Conservation (phyloP, 2,113 vertebrate genomes). For the Anarhynchus alexandrinus region DNA sequence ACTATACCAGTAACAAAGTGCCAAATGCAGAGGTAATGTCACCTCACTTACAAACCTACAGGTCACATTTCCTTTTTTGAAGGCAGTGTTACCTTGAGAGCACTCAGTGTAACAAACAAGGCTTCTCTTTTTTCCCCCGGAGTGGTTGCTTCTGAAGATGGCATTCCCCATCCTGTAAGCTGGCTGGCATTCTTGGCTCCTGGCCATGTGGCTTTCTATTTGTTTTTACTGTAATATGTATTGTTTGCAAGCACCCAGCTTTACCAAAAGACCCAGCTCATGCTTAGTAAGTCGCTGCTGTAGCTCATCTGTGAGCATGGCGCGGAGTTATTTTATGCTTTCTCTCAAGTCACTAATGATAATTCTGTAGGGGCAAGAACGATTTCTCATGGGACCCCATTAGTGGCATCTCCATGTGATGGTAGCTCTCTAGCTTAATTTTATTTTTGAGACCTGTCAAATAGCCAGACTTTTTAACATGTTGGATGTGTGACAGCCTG, state of each 20-base stretch:
- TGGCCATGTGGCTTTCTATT: not conserved
- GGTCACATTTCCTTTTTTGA: not conserved
- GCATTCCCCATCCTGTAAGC: not conserved
- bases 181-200: not conserved
- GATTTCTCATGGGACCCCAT: not conserved
- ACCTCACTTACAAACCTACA: conserved; percentile 7
- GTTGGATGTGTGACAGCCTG: not conserved
- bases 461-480: not conserved
- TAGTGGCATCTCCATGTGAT: not conserved
- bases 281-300: not conserved
- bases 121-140: not conserved
- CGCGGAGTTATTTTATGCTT: not conserved
- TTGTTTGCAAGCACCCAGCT: not conserved
- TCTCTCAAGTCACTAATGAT: not conserved
- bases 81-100: not conserved
- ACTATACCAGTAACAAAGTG: not conserved
- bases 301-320: not conserved
- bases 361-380: not conserved
- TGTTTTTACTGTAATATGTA: not conserved
- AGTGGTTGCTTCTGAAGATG: not conserved
- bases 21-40: not conserved
- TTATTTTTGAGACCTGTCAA: conserved; percentile 37
- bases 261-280: not conserved
- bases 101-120: not conserved
- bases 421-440: not conserved